These are phyloP conservation scores for Listronotus bonariensis DNA, from an alignment of 1,140 invertebrate species.

Conservation along the genomic window DNA sequence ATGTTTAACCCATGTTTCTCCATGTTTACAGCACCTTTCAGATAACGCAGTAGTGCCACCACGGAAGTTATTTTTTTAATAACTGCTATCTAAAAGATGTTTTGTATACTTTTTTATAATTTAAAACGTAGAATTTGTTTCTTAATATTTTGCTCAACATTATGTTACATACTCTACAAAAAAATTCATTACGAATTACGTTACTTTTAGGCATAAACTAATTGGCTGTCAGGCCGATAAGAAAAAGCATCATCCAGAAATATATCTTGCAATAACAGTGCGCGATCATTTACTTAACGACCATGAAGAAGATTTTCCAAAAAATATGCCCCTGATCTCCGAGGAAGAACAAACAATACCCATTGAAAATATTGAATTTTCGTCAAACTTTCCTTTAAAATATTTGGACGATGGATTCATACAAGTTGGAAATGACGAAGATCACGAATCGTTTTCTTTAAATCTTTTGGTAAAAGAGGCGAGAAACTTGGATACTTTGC, in stretches of 20 bases:
- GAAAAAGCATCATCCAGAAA: conserved; percentile 57
- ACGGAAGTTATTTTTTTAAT: too few relatives aligned
- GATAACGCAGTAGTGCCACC: too few relatives aligned
- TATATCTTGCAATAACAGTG: conserved; percentile 58
- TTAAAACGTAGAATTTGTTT: too few relatives aligned
- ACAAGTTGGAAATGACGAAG: conserved; percentile 41
- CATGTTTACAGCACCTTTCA: too few relatives aligned
- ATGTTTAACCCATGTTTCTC: too few relatives aligned
- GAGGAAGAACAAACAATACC: conserved; percentile 29
- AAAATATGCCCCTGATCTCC: conserved; percentile 34
- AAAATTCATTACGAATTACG: too few relatives aligned
- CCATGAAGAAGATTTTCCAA: conserved; percentile 3
- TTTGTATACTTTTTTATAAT: too few relatives aligned
- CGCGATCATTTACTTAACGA: conserved; percentile 51
- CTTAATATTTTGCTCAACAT: too few relatives aligned
- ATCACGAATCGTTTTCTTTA: conserved; percentile 39
- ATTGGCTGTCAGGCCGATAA: conserved; percentile 57
- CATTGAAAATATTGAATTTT: conserved; percentile 20
- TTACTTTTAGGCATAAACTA: conserved; percentile 51
- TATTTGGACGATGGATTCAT: conserved; percentile 50
- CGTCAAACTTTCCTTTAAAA: conserved; percentile 29
- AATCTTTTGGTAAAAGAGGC: conserved; percentile 44
- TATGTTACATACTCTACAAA: too few relatives aligned
- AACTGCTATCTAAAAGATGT: too few relatives aligned
- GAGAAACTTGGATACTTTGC: conserved; percentile 47